Evolutionary conservation across 64 coral and sea anemone genomes (phyloP).

Genomic region (Dendronephthya gigantea): DNA sequence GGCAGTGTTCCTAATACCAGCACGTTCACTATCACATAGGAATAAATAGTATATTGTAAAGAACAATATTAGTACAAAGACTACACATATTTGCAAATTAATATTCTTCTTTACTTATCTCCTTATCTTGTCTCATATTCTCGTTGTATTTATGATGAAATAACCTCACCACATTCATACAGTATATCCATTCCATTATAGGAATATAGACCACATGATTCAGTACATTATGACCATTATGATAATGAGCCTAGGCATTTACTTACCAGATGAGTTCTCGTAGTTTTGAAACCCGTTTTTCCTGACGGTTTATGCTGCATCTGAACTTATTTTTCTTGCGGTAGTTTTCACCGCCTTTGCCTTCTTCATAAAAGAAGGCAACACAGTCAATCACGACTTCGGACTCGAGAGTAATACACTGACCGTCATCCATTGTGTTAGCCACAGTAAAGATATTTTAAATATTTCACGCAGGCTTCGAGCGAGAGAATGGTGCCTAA

Average conservation of each 20-base stretch:
- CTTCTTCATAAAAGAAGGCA: not conserved
- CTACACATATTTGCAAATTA: too few relatives aligned
- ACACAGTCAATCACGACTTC: not conserved
- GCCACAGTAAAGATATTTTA: too few relatives aligned
- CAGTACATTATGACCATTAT: not conserved
- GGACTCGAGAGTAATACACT: not conserved
- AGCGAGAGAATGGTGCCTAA: not conserved
- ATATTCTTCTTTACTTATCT: too few relatives aligned
- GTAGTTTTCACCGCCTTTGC: not conserved
- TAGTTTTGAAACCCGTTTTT: not conserved
- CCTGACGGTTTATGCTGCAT: not conserved
- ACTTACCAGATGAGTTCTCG: not conserved
- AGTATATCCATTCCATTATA: not conserved
- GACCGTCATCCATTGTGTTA: not conserved
- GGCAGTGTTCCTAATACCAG: not conserved
- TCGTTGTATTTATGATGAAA: too few relatives aligned
- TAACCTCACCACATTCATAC: too few relatives aligned
- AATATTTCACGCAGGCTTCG: too few relatives aligned
- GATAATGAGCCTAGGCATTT: not conserved
- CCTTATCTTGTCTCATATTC: too few relatives aligned
- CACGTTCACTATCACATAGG: not conserved
- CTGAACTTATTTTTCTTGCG: not conserved
- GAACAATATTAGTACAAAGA: not conserved
- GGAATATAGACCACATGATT: not conserved
- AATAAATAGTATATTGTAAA: not conserved